Evolutionary conservation across 2,888 invertebrate genomes (phyloP), one percentile per base, ranked within the genome.

Genomic region (Phlogophora meticulosa): DNA sequence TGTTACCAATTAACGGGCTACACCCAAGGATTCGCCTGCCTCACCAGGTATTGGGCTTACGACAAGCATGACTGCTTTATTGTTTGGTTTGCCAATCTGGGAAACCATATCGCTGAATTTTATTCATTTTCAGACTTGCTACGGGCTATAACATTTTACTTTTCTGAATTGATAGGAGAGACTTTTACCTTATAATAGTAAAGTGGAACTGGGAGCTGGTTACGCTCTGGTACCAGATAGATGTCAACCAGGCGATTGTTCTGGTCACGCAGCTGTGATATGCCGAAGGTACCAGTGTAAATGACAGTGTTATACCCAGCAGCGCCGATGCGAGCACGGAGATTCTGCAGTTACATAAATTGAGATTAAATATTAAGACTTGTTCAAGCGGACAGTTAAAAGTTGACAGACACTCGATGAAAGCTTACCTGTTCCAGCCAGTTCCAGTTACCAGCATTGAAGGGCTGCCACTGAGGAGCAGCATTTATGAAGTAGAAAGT

Each of bases 391-490:
- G 17, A 9, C 10, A 20, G 7, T 20, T 0, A 42, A 40, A 13
- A 4, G 2, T 24, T 11, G 1, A 0, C 28, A 22, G 3, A n/a
- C 10, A 1, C 10, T 20, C 10, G 0, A n/a, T 2, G 40, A 15
- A 24, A 40, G n/a, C 38, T 15, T 46, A 92, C 93, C 78, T 88
- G 90, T 81, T 96, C 96, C 15, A 96, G 86, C 56, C 80, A 88
- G 85, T 95, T 94, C 96, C 96, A 96, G 84, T 96, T 96, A 13
- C 96, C 96, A 60, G 89, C 95, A 73, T 97, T 97, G 83, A 96
- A 96, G 0, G 92, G 92, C 63, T 97, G 96, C 97, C 97, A 97
- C 79, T 97, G 97, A 1, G 97, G 97, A 1, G 96, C 96, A 0
- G 95, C 95, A 83, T 97, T 97, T 52, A 97, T 90, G 82, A 96